Conservation (phyloP, 2,888 invertebrate species). For the Melanostoma mellinum region DNA sequence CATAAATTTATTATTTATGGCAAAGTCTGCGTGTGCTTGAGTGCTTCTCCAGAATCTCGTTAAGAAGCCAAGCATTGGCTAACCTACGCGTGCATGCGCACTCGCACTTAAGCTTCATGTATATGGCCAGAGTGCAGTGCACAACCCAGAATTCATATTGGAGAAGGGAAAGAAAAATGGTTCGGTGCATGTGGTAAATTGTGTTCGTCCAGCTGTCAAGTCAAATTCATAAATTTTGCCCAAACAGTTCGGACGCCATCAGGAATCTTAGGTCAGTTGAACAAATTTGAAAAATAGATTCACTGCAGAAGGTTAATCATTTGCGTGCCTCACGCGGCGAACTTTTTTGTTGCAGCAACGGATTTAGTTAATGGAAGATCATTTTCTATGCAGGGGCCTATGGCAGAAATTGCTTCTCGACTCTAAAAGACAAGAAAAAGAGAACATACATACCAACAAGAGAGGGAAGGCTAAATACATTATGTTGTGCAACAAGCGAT, state of each 20-base stretch:
- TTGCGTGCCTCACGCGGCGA: conserved; percentile 50
- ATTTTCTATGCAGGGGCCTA: conserved; percentile 11
- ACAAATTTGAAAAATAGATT: conserved; percentile 51
- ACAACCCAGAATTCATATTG: conserved; percentile 7
- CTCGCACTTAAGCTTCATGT: conserved; percentile 16
- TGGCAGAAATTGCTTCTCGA: conserved; percentile 25
- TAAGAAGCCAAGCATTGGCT: conserved; percentile 18
- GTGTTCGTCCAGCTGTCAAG: conserved; percentile 58
- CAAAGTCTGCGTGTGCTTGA: conserved; percentile 33
- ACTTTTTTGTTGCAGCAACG: conserved; percentile 9
- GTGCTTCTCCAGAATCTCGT: conserved; percentile 50
- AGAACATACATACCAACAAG: no score
- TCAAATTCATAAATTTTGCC: conserved; percentile 51
- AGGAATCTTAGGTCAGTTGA: conserved; percentile 18
- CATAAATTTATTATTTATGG: conserved; percentile 69
- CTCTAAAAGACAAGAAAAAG: neutral
- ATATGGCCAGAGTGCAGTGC: neutral
- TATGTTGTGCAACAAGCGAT: no score
- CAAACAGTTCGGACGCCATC: conserved; percentile 29
- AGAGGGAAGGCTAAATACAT: no score
- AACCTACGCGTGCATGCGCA: conserved; percentile 30
- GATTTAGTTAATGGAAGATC: conserved; percentile 2
- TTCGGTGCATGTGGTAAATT: conserved; percentile 48
- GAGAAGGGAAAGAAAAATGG: conserved; percentile 3
- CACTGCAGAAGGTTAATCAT: conserved; percentile 48